phyloP scores from a whole-genome alignment of 2,797 vertebrate genomes.

The Paguma larvata region DNA sequence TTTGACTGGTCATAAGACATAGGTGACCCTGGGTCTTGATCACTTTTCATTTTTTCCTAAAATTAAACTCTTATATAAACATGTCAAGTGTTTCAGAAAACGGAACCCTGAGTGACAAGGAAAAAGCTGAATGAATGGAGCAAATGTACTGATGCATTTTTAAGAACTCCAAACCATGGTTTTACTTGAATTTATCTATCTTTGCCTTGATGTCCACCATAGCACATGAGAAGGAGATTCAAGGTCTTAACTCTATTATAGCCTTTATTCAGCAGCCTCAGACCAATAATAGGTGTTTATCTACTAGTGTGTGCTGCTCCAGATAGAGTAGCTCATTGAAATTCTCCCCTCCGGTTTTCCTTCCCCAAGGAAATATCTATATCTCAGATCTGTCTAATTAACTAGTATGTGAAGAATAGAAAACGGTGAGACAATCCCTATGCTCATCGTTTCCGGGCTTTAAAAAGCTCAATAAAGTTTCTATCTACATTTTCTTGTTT shows the following conservation, averaged over 20 bases:
- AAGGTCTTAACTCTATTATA: slow-evolving; percentile 65
- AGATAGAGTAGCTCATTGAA: slow-evolving; percentile 53
- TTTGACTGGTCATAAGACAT: not conserved
- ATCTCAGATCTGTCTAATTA: slow-evolving; percentile 81
- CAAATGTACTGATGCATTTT: not conserved
- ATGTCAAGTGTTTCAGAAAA: slow-evolving; percentile 1
- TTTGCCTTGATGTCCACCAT: not conserved
- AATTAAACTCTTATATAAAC: not conserved
- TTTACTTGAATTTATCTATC: slow-evolving; percentile 16
- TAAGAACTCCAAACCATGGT: not conserved
- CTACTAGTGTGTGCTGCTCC: slow-evolving; percentile 12
- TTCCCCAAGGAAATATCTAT: slow-evolving; percentile 10
- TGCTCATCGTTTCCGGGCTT: slow-evolving; percentile 32
- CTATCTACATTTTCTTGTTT: slow-evolving; percentile 79
- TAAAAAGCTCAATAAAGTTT: slow-evolving; percentile 72
- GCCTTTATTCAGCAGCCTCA: slow-evolving; percentile 44
- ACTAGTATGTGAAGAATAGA: slow-evolving; percentile 73
- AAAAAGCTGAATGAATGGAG: not conserved
- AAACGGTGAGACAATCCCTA: slow-evolving; percentile 68
- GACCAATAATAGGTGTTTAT: slow-evolving; percentile 65
- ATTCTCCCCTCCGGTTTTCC: slow-evolving; percentile 64
- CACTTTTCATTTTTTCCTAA: slow-evolving; percentile 23
- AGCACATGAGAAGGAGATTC: slow-evolving; percentile 2
- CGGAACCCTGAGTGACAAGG: not conserved
- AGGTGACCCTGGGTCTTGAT: not conserved